Base-by-base conservation (phyloP, 2,888 invertebrate species). In the Ennomos erosarius region DNA sequence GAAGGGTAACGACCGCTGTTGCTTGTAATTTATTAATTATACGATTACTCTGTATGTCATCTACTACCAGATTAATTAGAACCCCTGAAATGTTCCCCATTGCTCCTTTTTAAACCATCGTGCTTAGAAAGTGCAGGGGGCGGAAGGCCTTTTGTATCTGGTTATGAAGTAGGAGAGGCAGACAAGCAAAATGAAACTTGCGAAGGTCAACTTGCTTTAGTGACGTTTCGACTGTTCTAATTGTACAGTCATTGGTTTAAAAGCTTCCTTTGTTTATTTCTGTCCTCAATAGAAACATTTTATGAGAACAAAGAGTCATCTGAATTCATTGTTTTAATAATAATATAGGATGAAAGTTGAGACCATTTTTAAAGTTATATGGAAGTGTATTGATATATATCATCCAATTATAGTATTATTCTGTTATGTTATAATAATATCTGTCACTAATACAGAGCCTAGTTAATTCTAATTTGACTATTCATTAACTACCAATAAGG, bases 21-120 rank as follows among this genome's bases (percentile, higher is more conserved):
- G 79, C 81, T 85, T 79, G 85, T 90, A 86, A 90, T 90, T 88
- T 90, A 90, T 89, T 90, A 91, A 91, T 90, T 90, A 85, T 82
- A 82, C 85, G 79, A 83, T 83, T 82, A 84, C 81, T 76, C 71
- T 74, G 78, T 76, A 74, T 74, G 76, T 70, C 74, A 78, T 74
- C 74, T 73, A 74, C 74, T 73, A 48, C 88, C 88, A 84, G 73
- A 78, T 67, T 80, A 81, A 67, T 70, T 54, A 70, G 86, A 85
- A 68, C 85, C 70, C 65, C 67, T 69, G 64, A 73, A 75, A 70
- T 70, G 64, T 63, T 66, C 65, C 62, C 55, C 59, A 65, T 64
- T 55, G 56, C 68, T 68, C 69, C 63, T 61, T 61, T 60, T 55
- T 59, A 45, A 53, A 55, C 67, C 54, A 55, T 53, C 51, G 62